Percentiles rank a stretch among this genome's conserved stretches.
Conservation (phyloP, 1,140 invertebrate species). For the Choristoneura fumiferana region DNA sequence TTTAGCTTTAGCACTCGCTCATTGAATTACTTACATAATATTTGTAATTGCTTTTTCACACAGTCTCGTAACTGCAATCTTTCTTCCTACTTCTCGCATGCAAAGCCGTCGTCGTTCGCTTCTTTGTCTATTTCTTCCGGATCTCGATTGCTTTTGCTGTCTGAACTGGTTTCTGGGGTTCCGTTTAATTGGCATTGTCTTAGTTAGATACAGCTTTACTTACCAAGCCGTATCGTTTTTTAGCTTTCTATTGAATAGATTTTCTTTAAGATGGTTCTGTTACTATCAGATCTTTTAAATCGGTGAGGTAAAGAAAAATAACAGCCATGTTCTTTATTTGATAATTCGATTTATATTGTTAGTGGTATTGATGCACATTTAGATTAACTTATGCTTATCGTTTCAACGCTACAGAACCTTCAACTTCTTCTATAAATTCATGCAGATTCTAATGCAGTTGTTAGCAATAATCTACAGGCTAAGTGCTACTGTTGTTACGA, state of each 20-base stretch:
- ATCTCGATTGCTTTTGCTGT: slow-evolving; percentile 13
- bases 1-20: slow-evolving; percentile 53
- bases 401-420: too few relatives aligned
- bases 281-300: too few relatives aligned
- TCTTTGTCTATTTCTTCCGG: slow-evolving; percentile 30
- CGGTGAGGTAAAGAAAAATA: too few relatives aligned
- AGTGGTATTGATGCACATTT: too few relatives aligned
- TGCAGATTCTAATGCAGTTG: not conserved
- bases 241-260: too few relatives aligned
- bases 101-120: slow-evolving; percentile 23
- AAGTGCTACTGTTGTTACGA: not conserved
- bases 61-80: slow-evolving; percentile 42
- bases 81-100: slow-evolving; percentile 56
- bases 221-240: too few relatives aligned
- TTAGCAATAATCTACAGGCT: not conserved
- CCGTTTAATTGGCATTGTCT: not conserved
- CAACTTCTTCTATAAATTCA: too few relatives aligned
- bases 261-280: too few relatives aligned
- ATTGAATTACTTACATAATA: slow-evolving; percentile 61
- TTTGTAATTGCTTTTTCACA: slow-evolving; percentile 62
- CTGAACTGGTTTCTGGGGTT: slow-evolving; percentile 5
- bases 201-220: too few relatives aligned
- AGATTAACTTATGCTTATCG: too few relatives aligned
- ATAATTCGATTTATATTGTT: too few relatives aligned
- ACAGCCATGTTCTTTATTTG: too few relatives aligned